Conservation (phyloP, 2,888 invertebrate genomes). For the Cyaniris semiargus region DNA sequence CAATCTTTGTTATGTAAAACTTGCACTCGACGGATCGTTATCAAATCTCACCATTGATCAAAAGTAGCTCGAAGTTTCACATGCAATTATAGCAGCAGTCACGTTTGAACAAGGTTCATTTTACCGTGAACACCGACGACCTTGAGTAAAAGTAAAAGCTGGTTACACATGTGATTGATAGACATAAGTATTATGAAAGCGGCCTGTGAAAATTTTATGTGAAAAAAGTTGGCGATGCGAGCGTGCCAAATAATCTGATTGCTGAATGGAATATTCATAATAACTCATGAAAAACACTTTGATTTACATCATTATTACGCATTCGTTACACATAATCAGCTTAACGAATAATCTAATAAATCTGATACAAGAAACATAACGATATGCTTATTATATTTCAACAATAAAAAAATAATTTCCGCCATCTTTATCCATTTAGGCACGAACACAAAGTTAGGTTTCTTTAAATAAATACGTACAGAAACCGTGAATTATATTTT, state of each 20-base stretch:
- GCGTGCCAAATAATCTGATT: background rate
- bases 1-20: background rate
- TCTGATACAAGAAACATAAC: background rate
- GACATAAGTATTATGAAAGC: conserved; percentile 15
- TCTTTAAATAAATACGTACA: background rate
- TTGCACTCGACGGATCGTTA: background rate
- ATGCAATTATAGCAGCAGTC: background rate
- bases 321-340: background rate
- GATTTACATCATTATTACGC: background rate
- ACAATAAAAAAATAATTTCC: background rate
- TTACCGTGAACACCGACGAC: conserved; percentile 50
- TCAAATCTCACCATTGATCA: background rate
- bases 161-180: conserved; percentile 35
- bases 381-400: background rate
- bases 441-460: background rate
- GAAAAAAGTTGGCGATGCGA: conserved; percentile 3
- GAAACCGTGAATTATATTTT: background rate
- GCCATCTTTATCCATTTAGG: background rate
- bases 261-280: background rate
- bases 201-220: conserved; percentile 6
- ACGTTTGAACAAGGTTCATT: conserved; percentile 15
- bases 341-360: background rate
- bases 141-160: conserved; percentile 66
- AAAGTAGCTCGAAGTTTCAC: background rate
- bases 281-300: background rate